Percentiles rank a stretch among this genome's conserved stretches.
These are phyloP conservation scores for Neodiprion fabricii DNA, from an alignment of 1,140 invertebrate species.

Conservation along the genomic window DNA sequence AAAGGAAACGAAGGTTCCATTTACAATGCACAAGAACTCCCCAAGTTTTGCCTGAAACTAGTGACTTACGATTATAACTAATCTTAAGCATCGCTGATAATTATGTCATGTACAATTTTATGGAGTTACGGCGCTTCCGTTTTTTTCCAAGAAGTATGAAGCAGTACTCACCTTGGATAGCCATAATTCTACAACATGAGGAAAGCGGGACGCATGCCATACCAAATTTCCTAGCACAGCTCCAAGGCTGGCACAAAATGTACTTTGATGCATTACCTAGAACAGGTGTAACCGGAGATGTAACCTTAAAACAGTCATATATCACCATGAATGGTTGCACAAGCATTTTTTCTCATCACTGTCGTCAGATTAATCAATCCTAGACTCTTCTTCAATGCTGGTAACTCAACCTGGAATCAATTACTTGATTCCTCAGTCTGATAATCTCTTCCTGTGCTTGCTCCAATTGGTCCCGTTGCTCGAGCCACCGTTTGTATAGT, in stretches of 20 bases:
- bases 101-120: constrained; percentile 13
- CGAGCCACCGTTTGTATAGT: constrained; percentile 41
- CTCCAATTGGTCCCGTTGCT: constrained; percentile 42
- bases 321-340: neutral
- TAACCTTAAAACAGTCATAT: neutral
- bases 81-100: neutral
- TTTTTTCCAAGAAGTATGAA: constrained; percentile 1
- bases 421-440: constrained; percentile 47
- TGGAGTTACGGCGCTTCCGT: neutral
- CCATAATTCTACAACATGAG: constrained; percentile 46
- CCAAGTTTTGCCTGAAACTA: constrained; percentile 49
- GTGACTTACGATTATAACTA: constrained; percentile 14
- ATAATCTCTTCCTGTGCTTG: constrained; percentile 44
- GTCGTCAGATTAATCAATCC: neutral
- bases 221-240: constrained; percentile 50
- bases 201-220: constrained; percentile 51
- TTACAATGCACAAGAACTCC: constrained; percentile 52
- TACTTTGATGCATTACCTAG: constrained; percentile 47
- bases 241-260: constrained; percentile 53
- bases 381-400: neutral
- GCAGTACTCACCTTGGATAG: constrained; percentile 42
- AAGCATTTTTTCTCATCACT: neutral
- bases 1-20: constrained; percentile 53
- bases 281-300: constrained; percentile 1
- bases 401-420: constrained; percentile 1